Percentiles rank a stretch among this genome's conserved stretches.
These are phyloP conservation scores for Nannobrachium achirus DNA, from an alignment of 2,113 vertebrate species.

Conservation along the genomic window DNA sequence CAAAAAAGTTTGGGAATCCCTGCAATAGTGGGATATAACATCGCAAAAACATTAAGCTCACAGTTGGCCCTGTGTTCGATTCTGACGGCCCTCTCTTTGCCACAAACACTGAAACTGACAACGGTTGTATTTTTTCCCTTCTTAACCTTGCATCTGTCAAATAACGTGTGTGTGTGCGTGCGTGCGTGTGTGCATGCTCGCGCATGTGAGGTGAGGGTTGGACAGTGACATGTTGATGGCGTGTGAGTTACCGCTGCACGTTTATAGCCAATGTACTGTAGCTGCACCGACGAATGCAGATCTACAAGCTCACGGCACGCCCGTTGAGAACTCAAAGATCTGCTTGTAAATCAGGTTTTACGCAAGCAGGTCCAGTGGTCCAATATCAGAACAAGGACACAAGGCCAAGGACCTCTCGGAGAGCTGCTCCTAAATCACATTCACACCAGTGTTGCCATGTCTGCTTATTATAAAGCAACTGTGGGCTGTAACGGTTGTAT, in stretches of 20 bases:
- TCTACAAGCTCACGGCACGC: too few species aligned
- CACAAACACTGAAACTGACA: not conserved
- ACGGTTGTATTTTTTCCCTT: too few species aligned
- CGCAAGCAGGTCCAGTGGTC: too few species aligned
- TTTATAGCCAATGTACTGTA: too few species aligned
- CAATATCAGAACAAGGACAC: conserved; percentile 50
- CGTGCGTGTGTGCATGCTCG: not conserved
- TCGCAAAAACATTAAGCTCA: too few species aligned
- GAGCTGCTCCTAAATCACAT: conserved; percentile 2
- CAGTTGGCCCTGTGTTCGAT: too few species aligned
- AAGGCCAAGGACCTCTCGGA: conserved; percentile 6
- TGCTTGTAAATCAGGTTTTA: not conserved
- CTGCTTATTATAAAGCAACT: too few species aligned
- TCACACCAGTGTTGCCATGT: not conserved
- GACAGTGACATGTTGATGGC: conserved; percentile 38
- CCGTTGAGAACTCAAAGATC: not conserved
- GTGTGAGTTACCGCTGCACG: conserved; percentile 29
- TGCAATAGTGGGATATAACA: too few species aligned
- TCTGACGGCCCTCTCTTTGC: not conserved
- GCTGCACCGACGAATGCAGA: too few species aligned
- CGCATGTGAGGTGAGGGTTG: too few species aligned
- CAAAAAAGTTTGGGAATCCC: too few species aligned
- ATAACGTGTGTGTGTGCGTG: not conserved
- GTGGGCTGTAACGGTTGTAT: too few species aligned
- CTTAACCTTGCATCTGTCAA: not conserved